Percentiles rank a stretch among this genome's conserved stretches.
Conservation (phyloP, 1,140 invertebrate species). For the Apis mellifera region Amel_HAv3.1 CM009940.2:3237501-3238000, state of each 20-base stretch:
- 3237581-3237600: too few relatives aligned
- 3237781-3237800: slow-evolving; percentile 82
- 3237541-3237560: too few relatives aligned
- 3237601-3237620: neutral
- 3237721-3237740: slow-evolving; percentile 85
- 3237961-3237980: too few relatives aligned
- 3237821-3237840: slow-evolving; percentile 82
- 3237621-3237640: neutral
- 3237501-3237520: neutral
- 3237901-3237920: neutral
- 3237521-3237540: neutral
- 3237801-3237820: slow-evolving; percentile 79
- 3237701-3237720: neutral
- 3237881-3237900: slow-evolving; percentile 5
- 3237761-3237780: slow-evolving; percentile 86
- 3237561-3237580: too few relatives aligned
- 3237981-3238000: too few relatives aligned
- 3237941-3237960: too few relatives aligned
- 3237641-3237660: too few relatives aligned
- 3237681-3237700: too few relatives aligned
- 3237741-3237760: slow-evolving; percentile 85
- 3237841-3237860: slow-evolving; percentile 82
- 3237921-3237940: neutral
- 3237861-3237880: slow-evolving; percentile 82
- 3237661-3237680: too few relatives aligned